Evolutionary conservation across 2,888 invertebrate genomes (phyloP).

Genomic region (Nephrocerus scutellatus): DNA sequence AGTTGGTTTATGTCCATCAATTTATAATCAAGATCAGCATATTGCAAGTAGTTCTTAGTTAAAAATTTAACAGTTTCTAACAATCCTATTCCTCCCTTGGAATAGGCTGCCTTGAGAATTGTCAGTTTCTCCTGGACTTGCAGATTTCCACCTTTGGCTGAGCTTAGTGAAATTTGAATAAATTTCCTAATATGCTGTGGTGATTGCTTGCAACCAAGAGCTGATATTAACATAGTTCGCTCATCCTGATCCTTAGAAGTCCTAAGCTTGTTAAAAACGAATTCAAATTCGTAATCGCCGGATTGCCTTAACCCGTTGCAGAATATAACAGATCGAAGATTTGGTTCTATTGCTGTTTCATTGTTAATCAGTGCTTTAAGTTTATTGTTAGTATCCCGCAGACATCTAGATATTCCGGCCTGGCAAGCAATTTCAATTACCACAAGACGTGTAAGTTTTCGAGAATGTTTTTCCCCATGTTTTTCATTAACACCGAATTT

Average conservation of each 20-base stretch:
- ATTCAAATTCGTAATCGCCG: slow-evolving; percentile 55
- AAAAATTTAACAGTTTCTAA: slow-evolving; percentile 51
- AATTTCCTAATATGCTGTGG: slow-evolving; percentile 51
- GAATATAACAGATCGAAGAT: slow-evolving; percentile 39
- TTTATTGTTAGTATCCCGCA: slow-evolving; percentile 34
- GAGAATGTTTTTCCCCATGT: slow-evolving; percentile 35
- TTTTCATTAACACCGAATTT: slow-evolving; percentile 36
- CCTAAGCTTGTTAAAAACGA: slow-evolving; percentile 53
- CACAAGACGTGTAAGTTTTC: slow-evolving; percentile 34
- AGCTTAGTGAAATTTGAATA: slow-evolving; percentile 35
- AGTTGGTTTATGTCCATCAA: slow-evolving; percentile 35
- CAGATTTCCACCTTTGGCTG: slow-evolving; percentile 23
- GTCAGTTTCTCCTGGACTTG: slow-evolving; percentile 34
- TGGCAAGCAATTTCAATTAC: slow-evolving; percentile 41
- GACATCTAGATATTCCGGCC: slow-evolving; percentile 33
- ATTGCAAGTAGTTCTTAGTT: slow-evolving; percentile 38
- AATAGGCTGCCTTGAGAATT: slow-evolving; percentile 34
- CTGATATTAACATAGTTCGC: slow-evolving; percentile 53
- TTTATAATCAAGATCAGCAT: slow-evolving; percentile 28
- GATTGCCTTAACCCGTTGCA: slow-evolving; percentile 43
- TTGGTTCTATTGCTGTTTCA: slow-evolving; percentile 33
- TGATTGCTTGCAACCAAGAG: slow-evolving; percentile 60
- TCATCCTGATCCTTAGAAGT: slow-evolving; percentile 54
- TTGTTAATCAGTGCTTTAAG: slow-evolving; percentile 27
- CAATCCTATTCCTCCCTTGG: slow-evolving; percentile 46